Conservation (phyloP, 2,113 vertebrate genomes). For the Atrichornis clamosus region DNA sequence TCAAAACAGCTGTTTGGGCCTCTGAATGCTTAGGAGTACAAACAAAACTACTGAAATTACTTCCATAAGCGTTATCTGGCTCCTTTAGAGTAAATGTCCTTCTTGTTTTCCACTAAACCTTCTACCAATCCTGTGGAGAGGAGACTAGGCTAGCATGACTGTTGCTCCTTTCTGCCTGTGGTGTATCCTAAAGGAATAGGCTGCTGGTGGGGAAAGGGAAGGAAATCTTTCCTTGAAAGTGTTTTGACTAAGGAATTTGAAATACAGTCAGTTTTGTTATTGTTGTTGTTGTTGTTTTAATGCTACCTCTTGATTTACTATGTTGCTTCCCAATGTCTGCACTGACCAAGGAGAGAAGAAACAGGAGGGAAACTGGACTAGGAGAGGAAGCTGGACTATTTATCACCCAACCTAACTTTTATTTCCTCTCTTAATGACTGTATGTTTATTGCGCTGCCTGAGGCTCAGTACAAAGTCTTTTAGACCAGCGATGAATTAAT, state of each 20-base stretch:
- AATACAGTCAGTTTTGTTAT: background rate
- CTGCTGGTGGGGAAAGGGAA: background rate
- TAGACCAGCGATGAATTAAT: slow-evolving; percentile 58
- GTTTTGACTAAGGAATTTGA: slow-evolving; percentile 1
- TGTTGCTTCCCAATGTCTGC: background rate
- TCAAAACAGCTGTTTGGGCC: background rate
- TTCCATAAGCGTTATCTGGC: background rate
- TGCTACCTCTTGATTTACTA: background rate
- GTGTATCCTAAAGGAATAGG: background rate
- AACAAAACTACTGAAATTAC: background rate
- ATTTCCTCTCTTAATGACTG: slow-evolving; percentile 57
- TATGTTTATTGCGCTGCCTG: slow-evolving; percentile 47
- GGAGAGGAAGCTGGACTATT: slow-evolving; percentile 7
- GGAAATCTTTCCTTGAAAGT: slow-evolving; percentile 28
- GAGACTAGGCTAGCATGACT: background rate
- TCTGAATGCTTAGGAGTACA: background rate
- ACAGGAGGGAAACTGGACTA: background rate
- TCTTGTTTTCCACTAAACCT: background rate
- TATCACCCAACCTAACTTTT: slow-evolving; percentile 30
- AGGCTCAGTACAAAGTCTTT: slow-evolving; percentile 45
- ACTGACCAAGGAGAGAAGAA: background rate
- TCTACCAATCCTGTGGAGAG: background rate
- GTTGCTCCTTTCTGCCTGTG: background rate
- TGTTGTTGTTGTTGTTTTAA: background rate
- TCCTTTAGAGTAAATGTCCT: background rate